Base-by-base conservation (phyloP, 2,797 vertebrate genomes). In the Hoplostethus mediterraneus region DNA sequence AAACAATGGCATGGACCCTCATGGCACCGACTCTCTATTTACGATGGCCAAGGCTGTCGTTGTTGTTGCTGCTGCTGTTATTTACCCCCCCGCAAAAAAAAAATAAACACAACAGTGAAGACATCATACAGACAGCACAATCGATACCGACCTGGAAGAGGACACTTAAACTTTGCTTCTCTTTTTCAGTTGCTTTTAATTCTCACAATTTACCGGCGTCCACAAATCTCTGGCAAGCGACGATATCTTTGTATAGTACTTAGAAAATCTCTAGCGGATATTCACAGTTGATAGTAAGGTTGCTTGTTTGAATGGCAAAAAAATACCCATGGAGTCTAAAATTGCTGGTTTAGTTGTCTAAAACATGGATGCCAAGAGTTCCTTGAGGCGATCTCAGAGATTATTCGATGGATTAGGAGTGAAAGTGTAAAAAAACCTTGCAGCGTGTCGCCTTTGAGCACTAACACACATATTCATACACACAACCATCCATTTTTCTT, bases 261-360 rank as follows among this genome's bases (percentile, higher is more conserved):
- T 90, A 90, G 87, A 91, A 91, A 89, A 91, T 84, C 67, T 84
- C 86, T 84, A 84, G 76, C 79, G 79, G 87, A 85, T 92, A 87
- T 93, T 95, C 93, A 95, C 93, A 95, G 93, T 92, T 92, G 86
- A 90, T 77, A 83, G 75, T 79, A 82, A 80, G 71, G 77, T 76
- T 75, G 86, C 80, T 89, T 80, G 80, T 90, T 85, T 81, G 87
- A 87, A 81, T 90, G 85, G 83, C 82, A 85, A 91, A 73, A 28
- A 94, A 91, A 89, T 88, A 93, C 72, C 76, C 77, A 89, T 83
- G 88, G 75, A 85, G 81, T 92, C 90, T 92, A 91, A 90, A 94
- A 91, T 91, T 95, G 95, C 95, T 95, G 94, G 94, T 95, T 94
- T 92, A 90, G 87, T 92, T 60, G 40, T 91, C 86, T 92, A 90